phyloP scores from a whole-genome alignment of 2,113 vertebrate genomes.

The Felis chaus region DNA sequence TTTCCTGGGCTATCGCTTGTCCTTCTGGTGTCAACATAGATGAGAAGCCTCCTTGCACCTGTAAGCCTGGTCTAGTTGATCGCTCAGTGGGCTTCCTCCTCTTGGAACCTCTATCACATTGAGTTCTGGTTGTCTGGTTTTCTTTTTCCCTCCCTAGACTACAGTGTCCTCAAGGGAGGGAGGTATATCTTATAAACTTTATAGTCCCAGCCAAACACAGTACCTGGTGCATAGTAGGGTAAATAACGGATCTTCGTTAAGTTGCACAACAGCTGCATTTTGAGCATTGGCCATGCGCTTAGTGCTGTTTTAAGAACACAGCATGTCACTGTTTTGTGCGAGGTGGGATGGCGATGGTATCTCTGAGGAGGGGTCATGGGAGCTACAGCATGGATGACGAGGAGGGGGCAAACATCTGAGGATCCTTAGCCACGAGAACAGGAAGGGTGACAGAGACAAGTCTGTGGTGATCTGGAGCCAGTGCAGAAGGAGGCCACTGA shows the following conservation, averaged over 20 bases:
- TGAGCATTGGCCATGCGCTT: background rate
- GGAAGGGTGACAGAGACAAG: background rate
- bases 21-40: background rate
- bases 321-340: background rate
- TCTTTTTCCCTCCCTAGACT: background rate
- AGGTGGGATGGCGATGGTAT: background rate
- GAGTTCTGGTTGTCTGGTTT: background rate
- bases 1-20: background rate
- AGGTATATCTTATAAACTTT: background rate
- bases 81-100: background rate
- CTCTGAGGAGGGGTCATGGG: background rate
- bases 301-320: background rate
- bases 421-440: background rate
- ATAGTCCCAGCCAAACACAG: background rate
- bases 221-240: background rate
- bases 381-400: background rate
- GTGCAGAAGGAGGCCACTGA: background rate
- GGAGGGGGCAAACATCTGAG: background rate
- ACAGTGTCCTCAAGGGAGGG: background rate
- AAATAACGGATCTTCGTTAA: background rate
- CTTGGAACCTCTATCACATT: background rate
- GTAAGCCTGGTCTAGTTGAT: background rate
- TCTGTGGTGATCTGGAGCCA: background rate
- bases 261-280: background rate
- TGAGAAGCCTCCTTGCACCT: background rate